These are phyloP conservation scores for Turritopsis dohrnii DNA, from an alignment of 30 jellyfish, hydroid and myxozoan genomes.

Conservation along the genomic window DNA sequence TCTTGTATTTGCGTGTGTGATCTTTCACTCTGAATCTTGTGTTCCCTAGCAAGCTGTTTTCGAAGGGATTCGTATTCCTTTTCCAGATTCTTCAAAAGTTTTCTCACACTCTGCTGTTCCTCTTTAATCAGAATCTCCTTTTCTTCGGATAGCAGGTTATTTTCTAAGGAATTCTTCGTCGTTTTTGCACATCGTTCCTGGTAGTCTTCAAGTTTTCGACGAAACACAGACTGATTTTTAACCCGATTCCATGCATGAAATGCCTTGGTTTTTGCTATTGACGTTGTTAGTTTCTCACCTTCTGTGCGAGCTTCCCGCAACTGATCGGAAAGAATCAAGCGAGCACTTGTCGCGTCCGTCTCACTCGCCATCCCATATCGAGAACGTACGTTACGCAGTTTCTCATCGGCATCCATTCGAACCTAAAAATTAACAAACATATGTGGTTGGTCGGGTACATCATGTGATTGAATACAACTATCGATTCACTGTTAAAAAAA, in stretches of 20 bases:
- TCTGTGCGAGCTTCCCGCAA: constrained; percentile 74
- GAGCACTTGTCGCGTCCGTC: constrained; percentile 43
- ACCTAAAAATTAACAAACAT: no score
- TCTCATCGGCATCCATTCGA: constrained; percentile 59
- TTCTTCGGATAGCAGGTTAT: constrained; percentile 48
- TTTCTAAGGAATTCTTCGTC: constrained; percentile 47
- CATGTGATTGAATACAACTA: no score
- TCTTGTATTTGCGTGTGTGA: constrained; percentile 66
- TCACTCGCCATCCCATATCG: constrained; percentile 48
- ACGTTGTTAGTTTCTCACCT: constrained; percentile 41
- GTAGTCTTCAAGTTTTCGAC: not conserved
- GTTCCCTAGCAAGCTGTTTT: constrained; percentile 54
- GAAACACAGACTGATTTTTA: not conserved
- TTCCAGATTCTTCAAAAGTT: constrained; percentile 46
- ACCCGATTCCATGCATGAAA: constrained; percentile 4
- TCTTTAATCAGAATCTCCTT: constrained; percentile 50
- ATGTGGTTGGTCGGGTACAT: no score
- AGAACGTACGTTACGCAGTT: constrained; percentile 53
- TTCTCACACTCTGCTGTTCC: constrained; percentile 49
- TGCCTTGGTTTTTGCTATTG: not conserved
- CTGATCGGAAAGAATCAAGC: constrained; percentile 65
- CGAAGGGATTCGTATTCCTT: constrained; percentile 53
- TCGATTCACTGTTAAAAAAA: no score
- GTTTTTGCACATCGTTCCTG: constrained; percentile 20
- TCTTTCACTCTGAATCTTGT: constrained; percentile 42